Percentiles rank a stretch among this genome's conserved stretches.
These are phyloP conservation scores for Leptocoma aspasia DNA, from an alignment of 2,113 vertebrate species.

Conservation along the genomic window DNA sequence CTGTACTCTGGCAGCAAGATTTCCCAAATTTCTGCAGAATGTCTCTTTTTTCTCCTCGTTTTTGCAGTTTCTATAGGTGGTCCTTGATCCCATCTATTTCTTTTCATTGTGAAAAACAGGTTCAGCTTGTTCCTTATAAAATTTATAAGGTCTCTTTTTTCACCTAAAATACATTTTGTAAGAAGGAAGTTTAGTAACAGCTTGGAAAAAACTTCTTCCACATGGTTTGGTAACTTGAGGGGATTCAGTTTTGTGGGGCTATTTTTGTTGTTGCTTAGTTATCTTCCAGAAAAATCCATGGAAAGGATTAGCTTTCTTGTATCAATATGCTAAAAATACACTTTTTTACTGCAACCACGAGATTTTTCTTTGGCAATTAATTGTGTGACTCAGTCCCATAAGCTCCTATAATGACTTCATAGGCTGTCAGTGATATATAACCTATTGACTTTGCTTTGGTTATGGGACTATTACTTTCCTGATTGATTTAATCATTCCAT, in stretches of 20 bases:
- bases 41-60: neutral
- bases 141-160: neutral
- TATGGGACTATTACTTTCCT: slow-evolving; percentile 40
- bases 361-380: slow-evolving; percentile 18
- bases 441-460: slow-evolving; percentile 30
- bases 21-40: neutral
- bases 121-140: neutral
- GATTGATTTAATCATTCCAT: slow-evolving; percentile 36
- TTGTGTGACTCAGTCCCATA: slow-evolving; percentile 6
- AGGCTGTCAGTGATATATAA: slow-evolving; percentile 5
- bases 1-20: neutral
- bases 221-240: neutral
- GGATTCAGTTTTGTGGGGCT: neutral
- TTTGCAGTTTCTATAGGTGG: neutral
- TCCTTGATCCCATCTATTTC: neutral
- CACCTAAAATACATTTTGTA: neutral
- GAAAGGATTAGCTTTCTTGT: neutral
- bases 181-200: neutral
- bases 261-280: slow-evolving; percentile 25
- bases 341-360: neutral
- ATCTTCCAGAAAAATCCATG: neutral
- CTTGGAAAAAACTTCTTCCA: neutral
- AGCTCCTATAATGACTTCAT: slow-evolving; percentile 42
- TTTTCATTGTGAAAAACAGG: neutral
- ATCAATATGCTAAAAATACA: neutral